Base-by-base conservation (phyloP, 2,888 invertebrate genomes). In the Habroteleia sp. region DNA sequence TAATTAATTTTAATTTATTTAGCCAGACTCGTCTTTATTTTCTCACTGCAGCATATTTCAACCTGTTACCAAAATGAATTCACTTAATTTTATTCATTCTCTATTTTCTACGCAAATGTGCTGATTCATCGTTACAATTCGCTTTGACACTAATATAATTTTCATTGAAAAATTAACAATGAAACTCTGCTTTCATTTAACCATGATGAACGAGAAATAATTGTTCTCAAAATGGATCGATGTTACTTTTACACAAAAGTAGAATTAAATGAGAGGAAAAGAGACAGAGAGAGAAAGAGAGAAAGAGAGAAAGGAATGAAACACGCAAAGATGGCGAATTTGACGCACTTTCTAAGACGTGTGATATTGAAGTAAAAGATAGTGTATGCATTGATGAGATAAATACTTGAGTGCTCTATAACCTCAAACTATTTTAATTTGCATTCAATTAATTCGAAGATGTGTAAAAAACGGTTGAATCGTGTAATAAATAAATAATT, bases 201-300 rank as follows among this genome's bases (percentile, higher is more conserved):
- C 8, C 41, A 20, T 41, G 25, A 14, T 3, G 11, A 8, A 46
- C 7, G 39, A 41, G 14, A 63, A 50, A 39, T 44, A 44, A 44
- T 58, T 44, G 58, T 29, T 62, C 62, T 14, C 39, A 31, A 65
- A 42, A 52, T 65, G 41, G 37, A 46, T 41, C 58, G 41, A 48
- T 58, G 37, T 68, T 58, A 25, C 46, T 56, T 48, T 46, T 58
- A 25, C 10, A 52, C 39, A 48, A 68, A 68, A 68, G 35, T 68
- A 29, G 35, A 50, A 42, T 37, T 66, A 39, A 31, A 41, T 56
- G 11, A 27, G 50, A 42, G 42, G 56, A 62, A 69, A 58, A 44
- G 39, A 62, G 44, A n/a, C 14, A 62, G 69, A 52, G 52, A 60
- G 37, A 65, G 54, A 52, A 50, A 60, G n/a, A n/a, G n/a, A n/a